Evolutionary conservation across 1,140 invertebrate genomes (phyloP).

Genomic region (Pemphigus obesinymphae): DNA sequence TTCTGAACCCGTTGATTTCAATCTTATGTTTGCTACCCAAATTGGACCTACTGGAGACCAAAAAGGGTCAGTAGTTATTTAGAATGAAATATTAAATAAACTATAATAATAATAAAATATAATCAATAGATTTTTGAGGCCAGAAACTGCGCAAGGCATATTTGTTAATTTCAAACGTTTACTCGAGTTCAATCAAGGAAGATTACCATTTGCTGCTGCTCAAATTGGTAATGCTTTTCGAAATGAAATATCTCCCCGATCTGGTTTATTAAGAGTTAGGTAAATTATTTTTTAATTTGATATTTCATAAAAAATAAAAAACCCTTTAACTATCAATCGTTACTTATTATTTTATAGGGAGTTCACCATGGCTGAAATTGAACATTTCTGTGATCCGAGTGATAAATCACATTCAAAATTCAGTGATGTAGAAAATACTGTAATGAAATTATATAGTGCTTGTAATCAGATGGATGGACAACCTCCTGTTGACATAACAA

Average conservation of each 20-base stretch:
- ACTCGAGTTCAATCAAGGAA: constrained; percentile 94
- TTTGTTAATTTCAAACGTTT: constrained; percentile 98
- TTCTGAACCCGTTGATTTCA: constrained; percentile 93
- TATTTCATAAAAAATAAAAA: not conserved
- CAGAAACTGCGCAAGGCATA: constrained; percentile 98
- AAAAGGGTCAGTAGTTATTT: constrained; percentile 64
- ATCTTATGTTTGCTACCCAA: constrained; percentile 96
- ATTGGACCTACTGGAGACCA: constrained; percentile 93
- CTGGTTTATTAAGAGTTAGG: constrained; percentile 87
- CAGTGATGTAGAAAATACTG: constrained; percentile 65
- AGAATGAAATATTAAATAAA: not conserved
- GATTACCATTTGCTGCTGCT: constrained; percentile 94
- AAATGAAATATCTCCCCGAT: constrained; percentile 98
- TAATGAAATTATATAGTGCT: constrained; percentile 83
- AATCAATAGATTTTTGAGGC: constrained; percentile 70
- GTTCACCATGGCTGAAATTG: constrained; percentile 99
- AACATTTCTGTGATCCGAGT: constrained; percentile 95
- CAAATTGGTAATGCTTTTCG: constrained; percentile 97
- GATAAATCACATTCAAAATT: constrained; percentile 93
- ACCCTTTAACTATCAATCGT: not conserved
- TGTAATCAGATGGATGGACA: constrained; percentile 94
- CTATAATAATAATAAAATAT: not conserved
- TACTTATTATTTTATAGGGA: constrained; percentile 59
- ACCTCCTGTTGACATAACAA: constrained; percentile 63
- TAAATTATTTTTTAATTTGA: constrained; percentile 39